Evolutionary conservation across 2,888 invertebrate genomes (phyloP).

Genomic region (Nomada hirtipes): DNA sequence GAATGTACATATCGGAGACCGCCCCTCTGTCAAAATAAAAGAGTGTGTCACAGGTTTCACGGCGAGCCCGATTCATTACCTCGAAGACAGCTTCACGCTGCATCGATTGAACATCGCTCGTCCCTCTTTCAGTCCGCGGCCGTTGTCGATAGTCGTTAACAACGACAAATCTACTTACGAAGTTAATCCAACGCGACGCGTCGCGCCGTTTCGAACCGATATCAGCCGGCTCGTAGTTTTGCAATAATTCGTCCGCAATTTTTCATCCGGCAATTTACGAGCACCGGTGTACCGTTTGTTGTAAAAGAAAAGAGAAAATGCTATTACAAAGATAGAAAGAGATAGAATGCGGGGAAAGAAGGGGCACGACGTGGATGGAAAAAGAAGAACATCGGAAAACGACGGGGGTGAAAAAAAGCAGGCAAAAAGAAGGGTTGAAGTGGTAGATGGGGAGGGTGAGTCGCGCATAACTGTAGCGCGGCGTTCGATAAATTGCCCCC

Average conservation of each 20-base stretch:
- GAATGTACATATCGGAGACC: background rate
- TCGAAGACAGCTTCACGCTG: background rate
- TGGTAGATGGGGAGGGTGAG: slow-evolving; percentile 6
- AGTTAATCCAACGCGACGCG: slow-evolving; percentile 44
- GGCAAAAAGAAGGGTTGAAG: slow-evolving; percentile 11
- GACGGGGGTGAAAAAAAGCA: slow-evolving; percentile 11
- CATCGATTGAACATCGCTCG: slow-evolving; percentile 28
- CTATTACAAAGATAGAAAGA: background rate
- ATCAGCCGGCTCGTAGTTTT: slow-evolving; percentile 62
- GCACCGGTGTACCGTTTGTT: slow-evolving; percentile 23
- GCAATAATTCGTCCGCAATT: slow-evolving; percentile 72
- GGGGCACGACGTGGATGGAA: background rate
- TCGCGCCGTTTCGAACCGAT: slow-evolving; percentile 20
- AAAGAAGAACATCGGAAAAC: background rate
- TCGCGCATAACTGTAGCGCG: slow-evolving; percentile 59
- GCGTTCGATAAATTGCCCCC: slow-evolving; percentile 73
- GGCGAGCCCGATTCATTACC: slow-evolving; percentile 26
- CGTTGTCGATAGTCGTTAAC: slow-evolving; percentile 51
- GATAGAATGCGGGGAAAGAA: background rate
- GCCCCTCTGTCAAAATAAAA: slow-evolving; percentile 14
- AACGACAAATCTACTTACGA: slow-evolving; percentile 44
- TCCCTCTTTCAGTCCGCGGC: slow-evolving; percentile 16
- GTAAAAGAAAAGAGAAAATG: background rate
- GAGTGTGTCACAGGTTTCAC: background rate
- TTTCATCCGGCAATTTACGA: slow-evolving; percentile 74